Evolutionary conservation across 2,888 invertebrate species (phyloP), one percentile per base, ranked within the genome.

Genomic region (Auanema sp.): DNA sequence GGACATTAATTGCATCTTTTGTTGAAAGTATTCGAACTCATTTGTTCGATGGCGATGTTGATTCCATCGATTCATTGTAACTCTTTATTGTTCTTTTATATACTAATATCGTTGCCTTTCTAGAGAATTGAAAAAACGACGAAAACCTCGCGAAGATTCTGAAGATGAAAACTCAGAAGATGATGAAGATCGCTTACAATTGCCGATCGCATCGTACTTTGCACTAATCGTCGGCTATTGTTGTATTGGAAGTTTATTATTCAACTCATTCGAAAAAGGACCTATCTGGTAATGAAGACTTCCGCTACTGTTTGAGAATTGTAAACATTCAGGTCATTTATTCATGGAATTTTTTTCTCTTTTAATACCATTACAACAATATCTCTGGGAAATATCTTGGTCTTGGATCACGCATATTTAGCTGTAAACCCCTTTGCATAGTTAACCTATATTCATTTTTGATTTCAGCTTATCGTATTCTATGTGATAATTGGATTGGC

Each of bases 341-440:
- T 83, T 40, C 83, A 83, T 66, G 83, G 83, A 11, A 77, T 83
- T 18, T 83, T 83, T 69, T 84, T 84, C 67, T 79, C 79, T 11
- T 83, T 84, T 76, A 83, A 83, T 71, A 84, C 83, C 16, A 83
- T 83, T 63, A 83, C 83, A 11, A 83, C 83, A n/a, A 83, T 83
- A 47, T 80, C 81, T 51, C 66, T 83, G 25, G 83, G 83, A 57
- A 84, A 84, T 58, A 81, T 83, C 55, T 70, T 79, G 43, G 80
- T 84, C 58, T 68, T 71, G 51, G 77, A 72, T 54, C 74, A 80
- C 47, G 69, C 78, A 49, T 81, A 79, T 69, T 60, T 81, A 44
- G 76, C 74, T 25, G 75, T 76, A 16, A 41, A 66, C 65, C 11
- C 16, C 42, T 55, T 5, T 41, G n/a, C 16, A 41, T 1, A 25